Percentiles rank a stretch among this genome's conserved stretches.
Conservation (phyloP, 2,113 vertebrate species). For the Lasiurus borealis region DNA sequence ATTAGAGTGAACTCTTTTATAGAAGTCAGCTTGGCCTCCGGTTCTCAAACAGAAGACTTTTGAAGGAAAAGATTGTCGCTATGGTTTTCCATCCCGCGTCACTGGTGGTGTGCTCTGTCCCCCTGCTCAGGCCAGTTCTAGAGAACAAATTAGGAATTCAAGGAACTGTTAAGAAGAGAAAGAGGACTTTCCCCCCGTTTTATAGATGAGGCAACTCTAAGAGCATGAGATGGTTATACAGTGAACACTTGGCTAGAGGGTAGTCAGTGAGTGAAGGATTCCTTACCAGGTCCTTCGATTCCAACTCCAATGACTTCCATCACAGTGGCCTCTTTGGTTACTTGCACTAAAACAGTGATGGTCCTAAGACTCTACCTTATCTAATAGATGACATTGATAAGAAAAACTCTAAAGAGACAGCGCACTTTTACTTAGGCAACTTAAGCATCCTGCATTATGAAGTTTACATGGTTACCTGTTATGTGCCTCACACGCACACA, state of each 20-base stretch:
- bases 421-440: neutral
- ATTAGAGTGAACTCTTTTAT: neutral
- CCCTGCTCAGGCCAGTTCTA: neutral
- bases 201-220: neutral
- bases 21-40: neutral
- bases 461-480: constrained; percentile 10
- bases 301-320: neutral
- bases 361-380: neutral
- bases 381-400: neutral
- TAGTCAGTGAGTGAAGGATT: neutral
- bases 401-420: neutral
- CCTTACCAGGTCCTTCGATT: neutral
- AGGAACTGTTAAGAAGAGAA: neutral
- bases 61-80: neutral
- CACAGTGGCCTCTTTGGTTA: neutral
- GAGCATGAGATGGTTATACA: neutral
- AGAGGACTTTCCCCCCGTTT: neutral
- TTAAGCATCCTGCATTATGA: neutral
- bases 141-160: neutral
- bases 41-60: neutral
- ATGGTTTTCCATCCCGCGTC: neutral
- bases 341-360: neutral
- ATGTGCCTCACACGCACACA: neutral
- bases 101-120: neutral
- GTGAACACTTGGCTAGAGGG: neutral